Evolutionary conservation across 1,140 invertebrate species (phyloP).

Genomic region (Linepithema humile): DNA sequence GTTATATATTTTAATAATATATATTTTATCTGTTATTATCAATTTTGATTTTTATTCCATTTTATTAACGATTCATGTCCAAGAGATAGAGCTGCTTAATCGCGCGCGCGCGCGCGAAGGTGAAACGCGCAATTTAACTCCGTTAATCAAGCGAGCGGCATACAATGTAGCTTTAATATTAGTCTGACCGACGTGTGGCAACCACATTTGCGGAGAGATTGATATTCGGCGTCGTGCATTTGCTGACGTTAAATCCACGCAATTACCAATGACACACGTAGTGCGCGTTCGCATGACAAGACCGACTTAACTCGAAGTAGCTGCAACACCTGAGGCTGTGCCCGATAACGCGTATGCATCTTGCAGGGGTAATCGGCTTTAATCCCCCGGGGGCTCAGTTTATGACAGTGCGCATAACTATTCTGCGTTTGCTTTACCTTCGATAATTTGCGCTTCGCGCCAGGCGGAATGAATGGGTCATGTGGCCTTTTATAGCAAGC

Average conservation of each 20-base stretch:
- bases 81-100: background rate
- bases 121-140: background rate
- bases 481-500: background rate
- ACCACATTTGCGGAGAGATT: constrained; percentile 47
- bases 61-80: background rate
- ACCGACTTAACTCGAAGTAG: constrained; percentile 37
- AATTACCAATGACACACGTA: constrained; percentile 57
- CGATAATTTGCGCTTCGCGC: constrained; percentile 17
- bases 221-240: constrained; percentile 41
- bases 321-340: constrained; percentile 52
- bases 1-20: background rate
- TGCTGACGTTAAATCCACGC: constrained; percentile 42
- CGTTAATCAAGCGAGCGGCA: background rate
- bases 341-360: constrained; percentile 43
- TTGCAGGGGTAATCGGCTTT: constrained; percentile 46
- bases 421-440: constrained; percentile 16
- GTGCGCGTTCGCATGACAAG: constrained; percentile 28
- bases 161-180: constrained; percentile 22
- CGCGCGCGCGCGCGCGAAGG: background rate
- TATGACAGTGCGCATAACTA: constrained; percentile 24
- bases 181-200: background rate
- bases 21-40: background rate
- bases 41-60: background rate
- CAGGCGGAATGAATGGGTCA: constrained; percentile 29
- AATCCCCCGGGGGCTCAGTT: constrained; percentile 35